Evolutionary conservation across 2,888 invertebrate genomes (phyloP).

Genomic region (Diplolepis rosae): DNA sequence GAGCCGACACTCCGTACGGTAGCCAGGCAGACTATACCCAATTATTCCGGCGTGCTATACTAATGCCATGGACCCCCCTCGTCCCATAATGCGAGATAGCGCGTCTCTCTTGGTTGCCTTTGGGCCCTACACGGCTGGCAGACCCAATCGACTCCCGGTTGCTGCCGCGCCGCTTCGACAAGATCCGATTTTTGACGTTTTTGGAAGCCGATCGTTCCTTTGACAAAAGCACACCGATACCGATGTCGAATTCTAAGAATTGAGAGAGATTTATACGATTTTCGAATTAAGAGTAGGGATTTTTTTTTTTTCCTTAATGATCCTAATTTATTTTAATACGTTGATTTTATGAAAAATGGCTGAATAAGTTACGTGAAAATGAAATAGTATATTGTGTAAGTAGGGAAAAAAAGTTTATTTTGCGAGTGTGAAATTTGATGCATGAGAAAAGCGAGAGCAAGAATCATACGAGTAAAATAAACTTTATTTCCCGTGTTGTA

Average conservation of each 20-base stretch:
- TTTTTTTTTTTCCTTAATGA: too few species aligned
- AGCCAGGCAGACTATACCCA: constrained; percentile 71
- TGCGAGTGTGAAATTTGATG: too few species aligned
- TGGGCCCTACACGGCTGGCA: background rate
- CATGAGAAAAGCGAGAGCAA: too few species aligned
- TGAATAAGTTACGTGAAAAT: too few species aligned
- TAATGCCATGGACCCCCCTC: constrained; percentile 59
- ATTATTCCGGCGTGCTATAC: constrained; percentile 72
- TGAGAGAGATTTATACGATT: constrained; percentile 26
- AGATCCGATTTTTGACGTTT: constrained; percentile 29
- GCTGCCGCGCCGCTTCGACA: constrained; percentile 49
- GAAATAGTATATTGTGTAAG: too few species aligned
- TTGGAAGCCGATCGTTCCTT: constrained; percentile 29
- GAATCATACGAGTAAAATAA: too few species aligned
- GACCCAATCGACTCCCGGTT: constrained; percentile 32
- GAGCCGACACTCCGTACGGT: constrained; percentile 71
- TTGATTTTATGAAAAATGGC: too few species aligned
- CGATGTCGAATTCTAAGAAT: constrained; percentile 3
- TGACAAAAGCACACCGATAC: constrained; percentile 16
- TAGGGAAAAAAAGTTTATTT: too few species aligned
- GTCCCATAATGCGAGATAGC: constrained; percentile 14
- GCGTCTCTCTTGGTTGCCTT: constrained; percentile 29
- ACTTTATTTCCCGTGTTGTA: too few species aligned
- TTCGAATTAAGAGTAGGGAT: background rate
- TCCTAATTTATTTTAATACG: too few species aligned